Percentiles rank a stretch among this genome's conserved stretches.
phyloP scores from a whole-genome alignment of 2,797 vertebrate genomes.

The Lerista edwardsae region DNA sequence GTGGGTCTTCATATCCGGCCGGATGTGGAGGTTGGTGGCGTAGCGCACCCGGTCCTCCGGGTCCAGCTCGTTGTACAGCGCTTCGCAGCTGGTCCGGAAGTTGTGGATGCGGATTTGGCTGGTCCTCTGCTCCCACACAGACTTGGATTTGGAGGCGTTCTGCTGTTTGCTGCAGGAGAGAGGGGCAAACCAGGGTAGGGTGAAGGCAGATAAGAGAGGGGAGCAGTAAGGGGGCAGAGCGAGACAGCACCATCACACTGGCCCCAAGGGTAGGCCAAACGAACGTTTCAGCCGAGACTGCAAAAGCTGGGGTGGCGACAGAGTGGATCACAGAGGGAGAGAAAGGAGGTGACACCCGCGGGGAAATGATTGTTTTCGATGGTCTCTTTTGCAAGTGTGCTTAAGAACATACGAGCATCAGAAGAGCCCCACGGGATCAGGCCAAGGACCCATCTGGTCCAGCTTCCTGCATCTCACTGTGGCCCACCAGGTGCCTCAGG shows the following conservation, averaged over 20 bases:
- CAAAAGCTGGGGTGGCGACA: slow-evolving; percentile 46
- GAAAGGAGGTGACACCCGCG: slow-evolving; percentile 54
- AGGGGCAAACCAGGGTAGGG: slow-evolving; percentile 30
- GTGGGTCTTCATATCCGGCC: slow-evolving; percentile 93
- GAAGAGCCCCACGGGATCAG: no score
- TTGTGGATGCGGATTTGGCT: slow-evolving; percentile 92
- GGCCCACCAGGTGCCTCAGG: no score
- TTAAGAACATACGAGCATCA: no score
- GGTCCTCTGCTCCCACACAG: slow-evolving; percentile 94
- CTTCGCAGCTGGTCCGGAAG: slow-evolving; percentile 89
- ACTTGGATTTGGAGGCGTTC: slow-evolving; percentile 89
- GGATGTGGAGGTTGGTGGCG: slow-evolving; percentile 85
- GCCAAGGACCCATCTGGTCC: no score
- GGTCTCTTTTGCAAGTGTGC: neutral
- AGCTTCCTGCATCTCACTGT: no score
- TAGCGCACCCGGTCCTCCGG: slow-evolving; percentile 85
- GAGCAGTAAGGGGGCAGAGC: neutral
- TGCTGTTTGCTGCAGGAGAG: slow-evolving; percentile 87
- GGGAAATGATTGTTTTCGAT: slow-evolving; percentile 54
- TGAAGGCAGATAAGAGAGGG: slow-evolving; percentile 24
- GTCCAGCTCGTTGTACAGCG: slow-evolving; percentile 91
- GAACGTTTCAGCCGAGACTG: slow-evolving; percentile 13
- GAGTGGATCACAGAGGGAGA: slow-evolving; percentile 49
- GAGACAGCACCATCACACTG: neutral
- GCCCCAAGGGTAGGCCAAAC: fast-evolving